A percentile compares a stretch with the other conserved stretches of the same genome.
Conservation (phyloP, 1,140 invertebrate species). For the Lithobius niger region DNA sequence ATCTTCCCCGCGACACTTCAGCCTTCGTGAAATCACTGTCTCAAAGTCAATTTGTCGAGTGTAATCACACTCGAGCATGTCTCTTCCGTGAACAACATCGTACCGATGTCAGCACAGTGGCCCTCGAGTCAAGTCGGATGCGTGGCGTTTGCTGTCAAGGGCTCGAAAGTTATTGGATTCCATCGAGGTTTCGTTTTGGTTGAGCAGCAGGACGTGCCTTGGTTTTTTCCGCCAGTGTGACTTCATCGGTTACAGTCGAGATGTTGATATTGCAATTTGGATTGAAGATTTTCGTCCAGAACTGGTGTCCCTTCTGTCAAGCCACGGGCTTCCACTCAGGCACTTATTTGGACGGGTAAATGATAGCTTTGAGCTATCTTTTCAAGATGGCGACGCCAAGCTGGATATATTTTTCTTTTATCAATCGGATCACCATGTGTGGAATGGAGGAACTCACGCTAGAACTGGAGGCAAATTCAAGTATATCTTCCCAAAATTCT, state of each 20-base stretch:
- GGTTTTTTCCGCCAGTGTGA: slow-evolving; percentile 44
- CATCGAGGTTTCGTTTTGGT: slow-evolving; percentile 39
- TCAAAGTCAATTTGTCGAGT: slow-evolving; percentile 32
- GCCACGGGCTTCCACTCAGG: slow-evolving; percentile 34
- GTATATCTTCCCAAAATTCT: slow-evolving; percentile 43
- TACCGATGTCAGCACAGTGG: slow-evolving; percentile 24
- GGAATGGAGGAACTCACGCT: slow-evolving; percentile 47
- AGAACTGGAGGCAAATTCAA: slow-evolving; percentile 43
- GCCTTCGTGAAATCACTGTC: slow-evolving; percentile 23
- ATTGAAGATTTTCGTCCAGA: slow-evolving; percentile 37
- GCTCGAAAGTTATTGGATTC: slow-evolving; percentile 36
- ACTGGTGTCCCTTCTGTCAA: slow-evolving; percentile 34
- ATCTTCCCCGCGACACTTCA: slow-evolving; percentile 23
- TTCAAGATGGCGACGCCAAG: slow-evolving; percentile 38
- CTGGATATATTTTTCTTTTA: slow-evolving; percentile 47
- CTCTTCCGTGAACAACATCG: slow-evolving; percentile 28
- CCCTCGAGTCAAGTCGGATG: slow-evolving; percentile 31
- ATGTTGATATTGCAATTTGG: slow-evolving; percentile 45
- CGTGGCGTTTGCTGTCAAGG: slow-evolving; percentile 33
- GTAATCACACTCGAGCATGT: slow-evolving; percentile 31
- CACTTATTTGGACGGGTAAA: slow-evolving; percentile 39
- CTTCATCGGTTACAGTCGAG: slow-evolving; percentile 40
- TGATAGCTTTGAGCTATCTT: slow-evolving; percentile 45
- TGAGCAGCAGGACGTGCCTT: slow-evolving; percentile 44
- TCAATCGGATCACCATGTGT: slow-evolving; percentile 35